A percentile compares a stretch with the other conserved stretches of the same genome.
phyloP scores from a whole-genome alignment of 2,888 invertebrate genomes.

The Panopea generosa region DNA sequence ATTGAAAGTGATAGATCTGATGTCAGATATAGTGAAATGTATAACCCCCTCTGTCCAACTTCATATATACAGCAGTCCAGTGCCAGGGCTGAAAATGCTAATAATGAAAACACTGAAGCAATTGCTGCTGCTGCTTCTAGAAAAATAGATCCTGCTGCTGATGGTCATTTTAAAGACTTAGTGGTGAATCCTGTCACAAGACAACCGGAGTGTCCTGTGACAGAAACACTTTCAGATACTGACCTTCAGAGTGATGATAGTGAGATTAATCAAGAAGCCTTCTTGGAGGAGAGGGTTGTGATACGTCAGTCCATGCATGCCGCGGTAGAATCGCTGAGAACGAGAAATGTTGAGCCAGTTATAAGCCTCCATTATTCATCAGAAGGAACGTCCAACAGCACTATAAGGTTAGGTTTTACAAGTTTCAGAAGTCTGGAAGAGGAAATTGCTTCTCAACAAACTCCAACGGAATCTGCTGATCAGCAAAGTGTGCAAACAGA shows the following conservation, averaged over 20 bases:
- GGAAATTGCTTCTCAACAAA: conserved; percentile 13
- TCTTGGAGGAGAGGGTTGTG: not conserved
- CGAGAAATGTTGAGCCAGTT: conserved; percentile 87
- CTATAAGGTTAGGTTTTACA: conserved; percentile 82
- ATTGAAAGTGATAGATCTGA: not conserved
- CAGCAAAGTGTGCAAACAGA: too few species aligned
- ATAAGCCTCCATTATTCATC: conserved; percentile 88
- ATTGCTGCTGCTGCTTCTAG: too few species aligned
- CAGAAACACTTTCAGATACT: not conserved
- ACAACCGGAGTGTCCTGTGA: not conserved
- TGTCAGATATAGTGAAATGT: conserved; percentile 4
- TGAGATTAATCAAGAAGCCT: not conserved
- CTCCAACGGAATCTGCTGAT: too few species aligned
- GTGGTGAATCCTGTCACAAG: not conserved
- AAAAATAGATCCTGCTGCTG: too few species aligned
- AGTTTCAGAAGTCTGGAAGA: conserved; percentile 42
- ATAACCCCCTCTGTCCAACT: conserved; percentile 48
- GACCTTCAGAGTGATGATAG: not conserved
- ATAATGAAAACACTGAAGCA: too few species aligned
- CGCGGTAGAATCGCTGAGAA: conserved; percentile 48
- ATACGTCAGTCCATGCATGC: conserved; percentile 42
- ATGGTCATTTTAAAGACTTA: not conserved
- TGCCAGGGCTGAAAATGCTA: not conserved
- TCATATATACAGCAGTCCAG: conserved; percentile 18
- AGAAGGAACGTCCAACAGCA: conserved; percentile 88